phyloP scores from a whole-genome alignment of 53 echinoderm and acorn worm species.

The Astropecten irregularis region DNA sequence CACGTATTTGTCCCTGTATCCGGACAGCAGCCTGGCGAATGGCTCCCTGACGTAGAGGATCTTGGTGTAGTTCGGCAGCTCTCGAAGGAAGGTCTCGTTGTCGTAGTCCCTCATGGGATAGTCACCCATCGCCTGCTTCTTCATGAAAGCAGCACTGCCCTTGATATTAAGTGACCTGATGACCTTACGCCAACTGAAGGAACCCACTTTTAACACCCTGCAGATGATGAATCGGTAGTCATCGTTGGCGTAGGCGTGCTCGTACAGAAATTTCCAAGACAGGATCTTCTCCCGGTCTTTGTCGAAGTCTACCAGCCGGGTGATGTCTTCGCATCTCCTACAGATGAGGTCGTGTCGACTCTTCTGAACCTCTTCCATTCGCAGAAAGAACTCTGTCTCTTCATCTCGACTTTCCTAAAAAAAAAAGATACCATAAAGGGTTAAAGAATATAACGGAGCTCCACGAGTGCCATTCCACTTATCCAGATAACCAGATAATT shows the following conservation, averaged over 20 bases:
- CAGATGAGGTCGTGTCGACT: background rate
- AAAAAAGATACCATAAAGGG: no score
- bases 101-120: constrained; percentile 4
- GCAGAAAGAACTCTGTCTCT: constrained; percentile 9
- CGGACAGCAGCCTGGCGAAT: constrained; percentile 14
- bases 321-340: background rate
- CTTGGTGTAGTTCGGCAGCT: background rate
- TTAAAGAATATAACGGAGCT: no score
- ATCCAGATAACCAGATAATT: no score
- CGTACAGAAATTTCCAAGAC: background rate
- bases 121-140: background rate
- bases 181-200: constrained; percentile 34
- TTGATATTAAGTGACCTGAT: constrained; percentile 17
- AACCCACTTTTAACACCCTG: background rate
- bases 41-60: constrained; percentile 11
- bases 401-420: background rate
- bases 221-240: constrained; percentile 21
- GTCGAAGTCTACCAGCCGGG: constrained; percentile 4
- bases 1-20: constrained; percentile 20
- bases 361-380: constrained; percentile 1
- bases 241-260: constrained; percentile 37
- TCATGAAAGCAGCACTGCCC: background rate
- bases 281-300: constrained; percentile 16
- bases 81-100: background rate
- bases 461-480: no score